Evolutionary conservation across 2,797 vertebrate species (phyloP).

Genomic region (Apogon hyalosoma): DNA sequence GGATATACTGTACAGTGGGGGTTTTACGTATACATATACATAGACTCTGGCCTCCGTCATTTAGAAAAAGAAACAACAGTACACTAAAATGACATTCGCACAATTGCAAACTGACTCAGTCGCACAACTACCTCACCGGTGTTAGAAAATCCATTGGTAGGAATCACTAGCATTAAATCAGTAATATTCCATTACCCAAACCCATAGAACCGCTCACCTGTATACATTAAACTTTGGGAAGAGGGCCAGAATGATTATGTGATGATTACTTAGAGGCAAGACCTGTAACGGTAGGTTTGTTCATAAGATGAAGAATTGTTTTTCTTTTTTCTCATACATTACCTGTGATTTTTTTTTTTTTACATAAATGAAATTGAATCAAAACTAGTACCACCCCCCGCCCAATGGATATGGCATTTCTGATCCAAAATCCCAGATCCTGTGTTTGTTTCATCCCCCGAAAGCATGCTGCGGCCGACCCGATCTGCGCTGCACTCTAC

Average conservation of each 20-base stretch:
- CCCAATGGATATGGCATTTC: conserved; percentile 87
- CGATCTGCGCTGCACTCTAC: conserved; percentile 85
- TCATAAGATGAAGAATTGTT: conserved; percentile 69
- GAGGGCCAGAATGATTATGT: conserved; percentile 76
- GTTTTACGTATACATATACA: conserved; percentile 44
- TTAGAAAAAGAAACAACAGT: conserved; percentile 71
- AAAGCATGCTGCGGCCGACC: conserved; percentile 82
- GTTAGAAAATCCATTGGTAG: conserved; percentile 81
- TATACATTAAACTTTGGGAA: conserved; percentile 65
- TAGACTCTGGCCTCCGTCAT: conserved; percentile 60
- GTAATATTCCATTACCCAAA: conserved; percentile 32
- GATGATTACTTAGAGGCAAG: conserved; percentile 89
- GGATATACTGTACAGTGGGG: conserved; percentile 65
- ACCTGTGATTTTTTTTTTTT: conserved; percentile 72
- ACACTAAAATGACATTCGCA: conserved; percentile 86
- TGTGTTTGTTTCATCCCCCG: conserved; percentile 73
- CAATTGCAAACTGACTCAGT: conserved; percentile 80
- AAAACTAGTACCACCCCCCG: conserved; percentile 80
- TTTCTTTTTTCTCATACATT: conserved; percentile 61
- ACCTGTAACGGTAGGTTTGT: conserved; percentile 89
- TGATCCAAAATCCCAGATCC: conserved; percentile 87
- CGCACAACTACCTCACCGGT: conserved; percentile 71
- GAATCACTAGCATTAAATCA: conserved; percentile 78
- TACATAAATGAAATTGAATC: conserved; percentile 86
- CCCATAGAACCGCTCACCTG: conserved; percentile 48